Percentiles rank a stretch among this genome's conserved stretches.
Evolutionary conservation across 2,888 invertebrate genomes (phyloP).

Genomic region (Heliconius ismenius): DNA sequence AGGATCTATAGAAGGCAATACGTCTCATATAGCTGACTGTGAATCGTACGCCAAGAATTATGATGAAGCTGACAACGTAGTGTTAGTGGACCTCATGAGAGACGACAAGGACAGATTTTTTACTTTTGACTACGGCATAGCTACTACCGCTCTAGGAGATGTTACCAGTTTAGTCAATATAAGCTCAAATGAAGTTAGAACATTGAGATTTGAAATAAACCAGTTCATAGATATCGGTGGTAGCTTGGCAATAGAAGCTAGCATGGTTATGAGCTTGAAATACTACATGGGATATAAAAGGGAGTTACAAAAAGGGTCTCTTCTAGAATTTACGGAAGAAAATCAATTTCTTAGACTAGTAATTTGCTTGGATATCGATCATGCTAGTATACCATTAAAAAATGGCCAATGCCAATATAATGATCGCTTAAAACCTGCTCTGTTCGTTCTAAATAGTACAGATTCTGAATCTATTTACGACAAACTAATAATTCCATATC

Average conservation of each 20-base stretch:
- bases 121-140: constrained; percentile 87
- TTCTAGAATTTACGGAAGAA: constrained; percentile 72
- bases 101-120: constrained; percentile 88
- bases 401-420: constrained; percentile 83
- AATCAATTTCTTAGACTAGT: constrained; percentile 81
- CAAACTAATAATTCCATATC: constrained; percentile 88
- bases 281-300: constrained; percentile 76
- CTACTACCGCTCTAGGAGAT: constrained; percentile 83
- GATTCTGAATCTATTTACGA: constrained; percentile 83
- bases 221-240: constrained; percentile 90
- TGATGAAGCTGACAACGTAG: constrained; percentile 60
- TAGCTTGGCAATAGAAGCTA: constrained; percentile 86
- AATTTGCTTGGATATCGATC: constrained; percentile 83
- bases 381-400: constrained; percentile 83
- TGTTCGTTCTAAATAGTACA: constrained; percentile 85
- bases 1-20: constrained; percentile 54
- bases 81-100: constrained; percentile 69
- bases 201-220: constrained; percentile 86
- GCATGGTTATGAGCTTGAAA: constrained; percentile 83
- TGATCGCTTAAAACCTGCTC: constrained; percentile 76
- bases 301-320: constrained; percentile 53
- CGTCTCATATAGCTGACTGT: constrained; percentile 61
- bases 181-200: constrained; percentile 83
- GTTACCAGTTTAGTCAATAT: constrained; percentile 86
- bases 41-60: constrained; percentile 59